Base-by-base conservation (phyloP, 1,140 invertebrate species). In the Lepidurus couesii region DNA sequence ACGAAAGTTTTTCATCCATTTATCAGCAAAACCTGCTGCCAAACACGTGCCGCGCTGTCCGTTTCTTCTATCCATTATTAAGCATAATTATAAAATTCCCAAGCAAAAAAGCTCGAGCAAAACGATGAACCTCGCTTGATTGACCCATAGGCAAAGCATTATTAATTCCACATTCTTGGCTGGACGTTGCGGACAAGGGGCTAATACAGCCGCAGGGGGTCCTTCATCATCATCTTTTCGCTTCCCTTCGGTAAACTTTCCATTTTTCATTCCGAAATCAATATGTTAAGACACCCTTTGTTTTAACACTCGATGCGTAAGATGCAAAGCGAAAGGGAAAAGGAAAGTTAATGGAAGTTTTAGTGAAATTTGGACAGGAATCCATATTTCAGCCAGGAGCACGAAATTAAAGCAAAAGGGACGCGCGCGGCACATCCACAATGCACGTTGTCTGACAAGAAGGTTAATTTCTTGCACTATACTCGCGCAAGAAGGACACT, bases 121-220 rank as follows among this genome's bases (percentile, higher is more conserved):
- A 21, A 13, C 8, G 21, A 21, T 21, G 53, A 65, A 65, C 53
- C 8, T 7, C 53, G 53, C 13, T 65, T 65, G 53, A 65, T 65
- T 65, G 53, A 65, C 53, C 53, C 53, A 65, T 65, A 21, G 53
- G 53, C 53, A n/a, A 65, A 21, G 53, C 53, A 65, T 65, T 65
- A 65, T 65, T 65, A 65, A 65, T 65, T 34, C 53, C 21, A 65
- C 53, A 65, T 65, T 16, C 53, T 65, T 11, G 53, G 53, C 53
- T 65, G 53, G 53, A 65, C 53, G 16, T 65, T 13, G 16, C 53
- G n/a, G 53, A 65, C 53, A 65, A 21, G 53, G 21, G 53, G 5
- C 53, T 65, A 34, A 65, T 65, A 65, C 6, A 13, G 53, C 53
- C 53, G 21, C 53, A 65, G 21, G 53, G 53, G n/a, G 53, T 65